Conservation (phyloP, 2,113 vertebrate genomes). For the Colistium nudipinnis region DNA sequence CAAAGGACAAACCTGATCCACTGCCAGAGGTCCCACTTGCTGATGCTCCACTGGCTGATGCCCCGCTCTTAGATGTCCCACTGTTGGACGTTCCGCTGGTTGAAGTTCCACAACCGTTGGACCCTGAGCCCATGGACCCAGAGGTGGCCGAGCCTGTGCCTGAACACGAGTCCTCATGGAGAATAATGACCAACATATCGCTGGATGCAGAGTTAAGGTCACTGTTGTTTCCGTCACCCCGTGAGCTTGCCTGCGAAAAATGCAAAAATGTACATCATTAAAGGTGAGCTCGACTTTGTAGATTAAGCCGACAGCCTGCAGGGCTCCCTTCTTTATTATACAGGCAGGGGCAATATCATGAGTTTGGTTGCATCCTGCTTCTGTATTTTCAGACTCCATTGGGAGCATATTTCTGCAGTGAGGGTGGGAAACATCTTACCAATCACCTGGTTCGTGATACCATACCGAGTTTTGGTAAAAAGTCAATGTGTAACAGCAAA, state of each 20-base stretch:
- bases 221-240: conserved; percentile 76
- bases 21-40: conserved; percentile 80
- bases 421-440: conserved; percentile 3
- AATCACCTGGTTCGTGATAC: not conserved
- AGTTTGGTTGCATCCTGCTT: not conserved
- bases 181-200: conserved; percentile 88
- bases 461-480: not conserved
- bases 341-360: not conserved
- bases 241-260: conserved; percentile 64
- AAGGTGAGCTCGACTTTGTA: conserved; percentile 6
- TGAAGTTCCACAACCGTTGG: conserved; percentile 82
- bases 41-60: conserved; percentile 62
- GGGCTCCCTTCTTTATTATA: not conserved
- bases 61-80: conserved; percentile 66
- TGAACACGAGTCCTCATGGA: conserved; percentile 87
- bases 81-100: conserved; percentile 73
- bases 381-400: conserved; percentile 10
- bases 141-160: conserved; percentile 87
- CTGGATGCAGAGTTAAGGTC: conserved; percentile 89
- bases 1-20: conserved; percentile 81
- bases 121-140: conserved; percentile 88
- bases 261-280: conserved; percentile 9
- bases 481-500: not conserved
- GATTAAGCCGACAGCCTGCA: conserved; percentile 4
- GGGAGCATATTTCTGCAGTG: not conserved